Evolutionary conservation across 2,888 invertebrate species (phyloP), one percentile per base, ranked within the genome.

Genomic region (Toxonevra muliebris): DNA sequence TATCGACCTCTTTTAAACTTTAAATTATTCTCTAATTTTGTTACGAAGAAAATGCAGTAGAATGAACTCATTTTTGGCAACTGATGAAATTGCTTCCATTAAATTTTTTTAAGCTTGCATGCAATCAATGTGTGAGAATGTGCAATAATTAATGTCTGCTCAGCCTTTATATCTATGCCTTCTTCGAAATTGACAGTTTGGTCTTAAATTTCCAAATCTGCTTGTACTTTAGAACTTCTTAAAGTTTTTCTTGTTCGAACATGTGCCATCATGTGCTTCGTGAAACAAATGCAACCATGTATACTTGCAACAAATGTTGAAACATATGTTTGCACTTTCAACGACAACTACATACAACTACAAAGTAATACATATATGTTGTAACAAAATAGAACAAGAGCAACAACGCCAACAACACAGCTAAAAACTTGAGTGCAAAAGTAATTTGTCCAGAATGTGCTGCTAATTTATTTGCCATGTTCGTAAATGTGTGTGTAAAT

Each of bases 381-480:
- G 17, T 53, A 65, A 42, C 58, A 64, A 55, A 45, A 54, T 53
- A 67, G 48, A 62, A 59, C 65, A 68, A 62, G 57, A 55, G 42
- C 54, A 60, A 30, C 41, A 57, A 48, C 57, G n/a, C n/a, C n/a
- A 67, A 53, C 67, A 59, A 15, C 62, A 73, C 69, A 70, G 72
- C 72, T 70, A 73, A 63, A 59, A 68, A 42, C 55, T 63, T 55
- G 63, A 62, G 55, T 50, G 55, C 64, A 65, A 70, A 66, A 71
- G 71, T 72, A 71, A 72, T 76, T 73, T 78, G 69, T 77, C 75
- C 80, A 77, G 79, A 82, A 80, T 82, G 81, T 79, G 81, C 82
- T 82, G 79, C 81, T 82, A 82, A 82, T 82, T 82, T 82, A 82
- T 82, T 81, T 80, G 75, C 76, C 79, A 82, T 81, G 81, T 80